Base-by-base conservation (phyloP, 2,888 invertebrate genomes). In the Shargacucullia verbasci region DNA sequence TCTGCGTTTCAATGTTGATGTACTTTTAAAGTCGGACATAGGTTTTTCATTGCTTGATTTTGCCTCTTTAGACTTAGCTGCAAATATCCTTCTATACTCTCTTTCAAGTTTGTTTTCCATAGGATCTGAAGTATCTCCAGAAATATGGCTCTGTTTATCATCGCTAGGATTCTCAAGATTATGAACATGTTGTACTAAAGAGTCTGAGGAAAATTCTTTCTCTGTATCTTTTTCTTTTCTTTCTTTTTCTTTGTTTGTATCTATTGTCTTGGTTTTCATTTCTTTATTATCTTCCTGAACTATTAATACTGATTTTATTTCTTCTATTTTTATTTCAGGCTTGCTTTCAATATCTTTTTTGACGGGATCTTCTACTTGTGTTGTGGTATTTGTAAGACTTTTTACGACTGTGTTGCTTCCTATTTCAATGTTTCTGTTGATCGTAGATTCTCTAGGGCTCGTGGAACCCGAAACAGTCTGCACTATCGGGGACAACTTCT, bases 51-150 rank as follows among this genome's bases (percentile, higher is more conserved):
- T 52, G 45, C 60, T 80, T 0, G 75, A 29, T 54, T 78, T 85
- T 13, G 74, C 76, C 3, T 85, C 80, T 67, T 80, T 84, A 1
- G 76, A 73, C 39, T 82, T 84, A 0, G 73, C 63, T 11, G 78
- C 57, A 67, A 90, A 90, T 64, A 90, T 84, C 50, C 81, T 88
- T 63, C 87, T 81, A 38, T 89, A 89, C 59, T 90, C 90, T 52
- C 79, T 81, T 73, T 92, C 90, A 8, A 91, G 64, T 73, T 89
- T 88, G 63, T 90, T 90, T 67, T 90, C 89, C 79, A 87, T 88
- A 9, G 80, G 77, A 70, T 88, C 84, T 31, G 40, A 45, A 5
- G 53, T 34, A 7, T 50, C 59, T 35, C 82, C 58, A 0, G 81
- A 82, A 8, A 55, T 57, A 29, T 63, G 78, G 33, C 82, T 85